Evolutionary conservation across 2,113 vertebrate species (phyloP), one percentile per base, ranked within the genome.

Genomic region (Quiscalus mexicanus): DNA sequence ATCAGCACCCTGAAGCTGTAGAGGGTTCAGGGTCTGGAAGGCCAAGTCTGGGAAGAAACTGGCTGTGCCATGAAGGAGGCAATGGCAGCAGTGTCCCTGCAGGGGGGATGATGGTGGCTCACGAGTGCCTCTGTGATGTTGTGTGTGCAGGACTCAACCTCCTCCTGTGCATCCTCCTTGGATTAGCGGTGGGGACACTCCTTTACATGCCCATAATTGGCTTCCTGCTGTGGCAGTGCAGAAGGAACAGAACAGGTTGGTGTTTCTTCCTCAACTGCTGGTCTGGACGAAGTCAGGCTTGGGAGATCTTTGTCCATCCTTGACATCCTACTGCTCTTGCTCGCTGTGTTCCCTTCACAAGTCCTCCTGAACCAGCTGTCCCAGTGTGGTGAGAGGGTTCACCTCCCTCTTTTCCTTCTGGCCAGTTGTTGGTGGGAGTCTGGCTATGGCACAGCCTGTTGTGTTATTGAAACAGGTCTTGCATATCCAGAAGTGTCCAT

Each of bases 171-270:
- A 37, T 70, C 82, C 4, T n/a, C 85, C 33, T 95, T 3, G 78
- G 91, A 45, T 77, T 96, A 3, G 82, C 2, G 0, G 2, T 31
- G 0, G 89, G 76, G 74, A 93, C 60, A 0, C 30, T 93, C 55
- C 37, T 96, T 23, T 92, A 92, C 59, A 18, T 69, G 45, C 91
- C 78, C 0, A 2, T 89, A 11, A 73, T 95, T 73, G 17, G 23
- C 30, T 7, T 96, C 73, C 82, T 95, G 78, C 64, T 93, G 74
- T 96, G 82, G 44, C 39, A n/a, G 39, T 2, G 44, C 53, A n/a
- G 49, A 77, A 84, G 50, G 35, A 81, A 52, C 45, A 81, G 25
- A 55, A 64, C 59, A 90, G 93, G 71, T 45, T 6, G 25, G 87
- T 47, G 86, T 62, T 56, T 86, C 76, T 68, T 84, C 25, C 62